Percentiles rank a stretch among this genome's conserved stretches.
phyloP scores from a whole-genome alignment of 2,797 vertebrate genomes.

The Geotria australis region DNA sequence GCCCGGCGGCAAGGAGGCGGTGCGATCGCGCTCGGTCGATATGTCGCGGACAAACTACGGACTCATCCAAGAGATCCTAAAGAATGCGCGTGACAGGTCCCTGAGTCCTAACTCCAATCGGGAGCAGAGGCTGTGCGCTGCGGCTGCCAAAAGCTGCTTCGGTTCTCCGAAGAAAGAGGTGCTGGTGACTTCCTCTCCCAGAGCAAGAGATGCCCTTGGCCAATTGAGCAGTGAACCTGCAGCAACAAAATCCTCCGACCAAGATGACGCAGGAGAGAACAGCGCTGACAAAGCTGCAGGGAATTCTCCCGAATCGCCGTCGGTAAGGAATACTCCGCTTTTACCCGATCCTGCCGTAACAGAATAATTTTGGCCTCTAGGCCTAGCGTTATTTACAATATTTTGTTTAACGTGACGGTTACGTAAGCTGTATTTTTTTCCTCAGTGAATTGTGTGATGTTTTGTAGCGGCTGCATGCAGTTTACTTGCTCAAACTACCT shows the following conservation, averaged over 20 bases:
- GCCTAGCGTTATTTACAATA: too few relatives aligned
- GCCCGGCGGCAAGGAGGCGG: constrained; percentile 20
- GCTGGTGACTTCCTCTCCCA: too few relatives aligned
- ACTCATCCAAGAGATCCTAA: constrained; percentile 21
- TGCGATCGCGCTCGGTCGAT: constrained; percentile 13
- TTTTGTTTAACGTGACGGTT: too few relatives aligned
- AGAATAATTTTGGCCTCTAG: too few relatives aligned
- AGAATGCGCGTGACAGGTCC: constrained; percentile 37
- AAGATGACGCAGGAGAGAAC: not conserved
- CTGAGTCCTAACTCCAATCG: constrained; percentile 40
- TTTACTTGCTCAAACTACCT: constrained; percentile 18
- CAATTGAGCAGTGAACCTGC: too few relatives aligned
- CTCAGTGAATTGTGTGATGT: not conserved
- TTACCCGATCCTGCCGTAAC: too few relatives aligned
- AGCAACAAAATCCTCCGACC: not conserved
- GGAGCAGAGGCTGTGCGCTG: not conserved
- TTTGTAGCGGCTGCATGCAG: constrained; percentile 6
- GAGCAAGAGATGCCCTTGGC: too few relatives aligned
- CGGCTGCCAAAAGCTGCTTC: not conserved
- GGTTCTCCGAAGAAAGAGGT: not conserved
- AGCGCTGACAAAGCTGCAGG: not conserved
- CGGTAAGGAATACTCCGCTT: too few relatives aligned
- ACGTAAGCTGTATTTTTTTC: too few relatives aligned
- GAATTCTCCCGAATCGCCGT: too few relatives aligned
- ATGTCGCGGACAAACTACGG: constrained; percentile 29